A percentile compares a stretch with the other conserved stretches of the same genome.
Conservation (phyloP, 53 echinoderm and acorn worm species). For the Mesocentrotus franciscanus region DNA sequence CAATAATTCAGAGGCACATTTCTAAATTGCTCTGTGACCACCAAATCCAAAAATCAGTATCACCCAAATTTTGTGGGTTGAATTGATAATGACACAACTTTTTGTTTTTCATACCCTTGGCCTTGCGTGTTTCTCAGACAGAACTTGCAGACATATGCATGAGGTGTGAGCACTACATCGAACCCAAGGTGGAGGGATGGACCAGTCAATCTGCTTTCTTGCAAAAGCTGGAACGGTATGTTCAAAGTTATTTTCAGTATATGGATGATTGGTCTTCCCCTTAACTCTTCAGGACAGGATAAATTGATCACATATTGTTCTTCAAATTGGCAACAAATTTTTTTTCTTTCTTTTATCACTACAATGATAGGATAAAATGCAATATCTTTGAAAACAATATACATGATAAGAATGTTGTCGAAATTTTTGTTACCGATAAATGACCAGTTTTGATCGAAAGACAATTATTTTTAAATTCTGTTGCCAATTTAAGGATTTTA, state of each 20-base stretch:
- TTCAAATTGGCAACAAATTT: too few relatives aligned
- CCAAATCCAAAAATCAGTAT: background rate
- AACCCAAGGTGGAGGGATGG: conserved; percentile 98
- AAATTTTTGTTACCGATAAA: too few relatives aligned
- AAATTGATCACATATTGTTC: too few relatives aligned
- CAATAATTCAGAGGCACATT: background rate
- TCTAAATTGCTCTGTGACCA: background rate
- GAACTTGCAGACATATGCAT: conserved; percentile 94
- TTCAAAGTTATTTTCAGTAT: conserved; percentile 9
- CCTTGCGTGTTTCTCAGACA: conserved; percentile 17
- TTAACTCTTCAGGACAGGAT: too few relatives aligned
- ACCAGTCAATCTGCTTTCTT: conserved; percentile 96
- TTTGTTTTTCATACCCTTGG: background rate
- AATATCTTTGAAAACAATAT: too few relatives aligned
- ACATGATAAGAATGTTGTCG: too few relatives aligned
- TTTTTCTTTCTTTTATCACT: too few relatives aligned
- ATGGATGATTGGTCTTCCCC: background rate
- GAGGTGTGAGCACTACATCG: conserved; percentile 94
- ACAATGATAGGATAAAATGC: too few relatives aligned
- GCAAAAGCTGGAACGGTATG: conserved; percentile 93
- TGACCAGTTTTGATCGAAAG: too few relatives aligned
- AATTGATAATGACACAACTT: background rate
- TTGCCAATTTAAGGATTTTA: too few relatives aligned
- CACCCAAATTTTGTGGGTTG: background rate
- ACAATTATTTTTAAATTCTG: too few relatives aligned